Evolutionary conservation across 2,888 invertebrate genomes (phyloP).

Genomic region (Spisula subtruncata): DNA sequence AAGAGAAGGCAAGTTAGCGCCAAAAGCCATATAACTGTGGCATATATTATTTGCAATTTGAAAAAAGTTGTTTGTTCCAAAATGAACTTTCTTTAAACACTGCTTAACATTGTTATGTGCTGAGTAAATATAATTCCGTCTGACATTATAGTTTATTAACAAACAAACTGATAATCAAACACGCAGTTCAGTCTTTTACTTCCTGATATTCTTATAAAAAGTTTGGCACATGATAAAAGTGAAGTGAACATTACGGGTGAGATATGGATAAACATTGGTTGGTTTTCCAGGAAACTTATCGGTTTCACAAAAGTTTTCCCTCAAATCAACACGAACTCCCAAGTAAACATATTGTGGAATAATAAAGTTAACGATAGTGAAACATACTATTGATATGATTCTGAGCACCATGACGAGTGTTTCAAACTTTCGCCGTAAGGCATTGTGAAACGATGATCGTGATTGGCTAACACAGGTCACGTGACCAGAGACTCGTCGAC

Average conservation of each 20-base stretch:
- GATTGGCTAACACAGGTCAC: too few species aligned
- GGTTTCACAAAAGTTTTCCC: neutral
- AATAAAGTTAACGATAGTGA: neutral
- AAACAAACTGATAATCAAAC: neutral
- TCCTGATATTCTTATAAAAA: neutral
- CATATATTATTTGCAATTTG: neutral
- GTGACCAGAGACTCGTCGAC: too few species aligned
- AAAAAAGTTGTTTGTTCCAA: neutral
- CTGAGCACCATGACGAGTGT: too few species aligned
- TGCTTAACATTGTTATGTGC: neutral
- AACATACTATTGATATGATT: neutral
- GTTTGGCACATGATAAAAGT: constrained; percentile 28
- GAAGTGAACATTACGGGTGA: constrained; percentile 4
- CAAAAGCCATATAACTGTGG: neutral
- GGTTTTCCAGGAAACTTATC: constrained; percentile 19
- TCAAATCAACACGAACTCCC: neutral
- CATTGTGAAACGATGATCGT: too few species aligned
- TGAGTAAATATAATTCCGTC: neutral
- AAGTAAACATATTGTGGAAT: neutral
- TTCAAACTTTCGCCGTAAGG: too few species aligned
- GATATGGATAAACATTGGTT: constrained; percentile 16
- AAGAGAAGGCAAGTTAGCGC: too few species aligned
- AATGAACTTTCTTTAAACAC: neutral
- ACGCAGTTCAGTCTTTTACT: neutral
- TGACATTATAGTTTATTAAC: neutral